Evolutionary conservation across 2,888 invertebrate species (phyloP).

Genomic region (Leucoptera coffeella): DNA sequence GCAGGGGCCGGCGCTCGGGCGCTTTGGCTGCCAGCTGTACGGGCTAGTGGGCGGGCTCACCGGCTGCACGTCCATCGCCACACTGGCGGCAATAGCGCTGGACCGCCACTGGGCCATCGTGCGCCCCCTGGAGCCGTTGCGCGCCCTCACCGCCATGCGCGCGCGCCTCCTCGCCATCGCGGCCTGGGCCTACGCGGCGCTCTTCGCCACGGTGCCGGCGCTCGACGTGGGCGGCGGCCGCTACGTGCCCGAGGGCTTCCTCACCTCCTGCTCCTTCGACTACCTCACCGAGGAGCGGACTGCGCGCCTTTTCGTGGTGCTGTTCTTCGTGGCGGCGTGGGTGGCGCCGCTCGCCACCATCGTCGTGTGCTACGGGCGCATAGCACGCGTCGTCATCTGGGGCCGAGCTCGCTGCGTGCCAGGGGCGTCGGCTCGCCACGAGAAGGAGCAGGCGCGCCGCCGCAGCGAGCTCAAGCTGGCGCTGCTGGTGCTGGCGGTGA

Average conservation of each 20-base stretch:
- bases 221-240: slow-evolving; percentile 63
- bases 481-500: slow-evolving; percentile 60
- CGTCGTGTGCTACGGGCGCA: slow-evolving; percentile 65
- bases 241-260: slow-evolving; percentile 78
- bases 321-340: slow-evolving; percentile 73
- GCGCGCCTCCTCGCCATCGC: slow-evolving; percentile 56
- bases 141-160: slow-evolving; percentile 55
- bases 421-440: slow-evolving; percentile 46
- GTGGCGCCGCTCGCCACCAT: slow-evolving; percentile 66
- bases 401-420: slow-evolving; percentile 43
- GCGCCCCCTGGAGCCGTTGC: slow-evolving; percentile 64
- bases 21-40: slow-evolving; percentile 69
- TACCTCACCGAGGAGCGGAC: slow-evolving; percentile 62
- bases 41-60: slow-evolving; percentile 77
- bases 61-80: slow-evolving; percentile 75
- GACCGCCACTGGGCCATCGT: slow-evolving; percentile 81
- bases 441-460: slow-evolving; percentile 57
- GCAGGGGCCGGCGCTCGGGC: slow-evolving; percentile 66
- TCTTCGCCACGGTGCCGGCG: slow-evolving; percentile 66
- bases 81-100: slow-evolving; percentile 71
- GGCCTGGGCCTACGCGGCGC: slow-evolving; percentile 68
- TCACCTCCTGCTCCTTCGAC: slow-evolving; percentile 82
- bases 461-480: slow-evolving; percentile 69
- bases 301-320: slow-evolving; percentile 64
- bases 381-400: slow-evolving; percentile 57